Conservation (phyloP, 2,888 invertebrate genomes). For the Pollenia griseotomentosa region DNA sequence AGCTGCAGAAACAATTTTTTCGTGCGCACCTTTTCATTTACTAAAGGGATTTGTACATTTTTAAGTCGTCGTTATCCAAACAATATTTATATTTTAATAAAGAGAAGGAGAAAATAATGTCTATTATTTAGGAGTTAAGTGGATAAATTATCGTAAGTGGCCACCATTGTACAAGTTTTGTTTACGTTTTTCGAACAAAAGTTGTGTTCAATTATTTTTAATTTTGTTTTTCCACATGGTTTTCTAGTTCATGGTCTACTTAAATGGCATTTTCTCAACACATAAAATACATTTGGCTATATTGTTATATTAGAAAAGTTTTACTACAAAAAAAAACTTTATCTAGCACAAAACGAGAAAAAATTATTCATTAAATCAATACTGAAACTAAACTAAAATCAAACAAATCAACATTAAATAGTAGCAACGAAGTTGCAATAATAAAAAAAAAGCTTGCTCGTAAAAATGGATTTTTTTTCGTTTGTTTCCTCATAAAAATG, state of each 20-base stretch:
- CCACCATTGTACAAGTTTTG: not conserved
- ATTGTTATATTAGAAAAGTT: conserved; percentile 33
- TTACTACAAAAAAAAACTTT: not conserved
- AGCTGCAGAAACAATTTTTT: no score
- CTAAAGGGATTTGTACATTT: not conserved
- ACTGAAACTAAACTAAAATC: not conserved
- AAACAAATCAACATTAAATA: not conserved
- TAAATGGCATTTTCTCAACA: conserved; percentile 6
- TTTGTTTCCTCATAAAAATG: not conserved
- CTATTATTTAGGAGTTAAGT: not conserved
- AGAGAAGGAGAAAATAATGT: not conserved
- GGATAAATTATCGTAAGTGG: conserved; percentile 16
- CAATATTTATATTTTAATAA: not conserved
- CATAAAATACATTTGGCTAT: not conserved
- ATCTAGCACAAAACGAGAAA: not conserved
- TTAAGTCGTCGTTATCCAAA: not conserved
- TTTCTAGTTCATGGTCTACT: conserved; percentile 11
- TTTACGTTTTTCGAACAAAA: conserved; percentile 6
- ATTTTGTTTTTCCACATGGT: not conserved
- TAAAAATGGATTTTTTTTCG: conserved; percentile 14
- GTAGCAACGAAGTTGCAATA: not conserved
- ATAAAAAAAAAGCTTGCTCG: not conserved
- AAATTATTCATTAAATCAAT: conserved; percentile 30
- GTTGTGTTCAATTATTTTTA: conserved; percentile 13
- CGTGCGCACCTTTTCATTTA: no score